These are phyloP conservation scores for Crepidodera aurea DNA, from an alignment of 2,888 invertebrate genomes.

Conservation along the genomic window DNA sequence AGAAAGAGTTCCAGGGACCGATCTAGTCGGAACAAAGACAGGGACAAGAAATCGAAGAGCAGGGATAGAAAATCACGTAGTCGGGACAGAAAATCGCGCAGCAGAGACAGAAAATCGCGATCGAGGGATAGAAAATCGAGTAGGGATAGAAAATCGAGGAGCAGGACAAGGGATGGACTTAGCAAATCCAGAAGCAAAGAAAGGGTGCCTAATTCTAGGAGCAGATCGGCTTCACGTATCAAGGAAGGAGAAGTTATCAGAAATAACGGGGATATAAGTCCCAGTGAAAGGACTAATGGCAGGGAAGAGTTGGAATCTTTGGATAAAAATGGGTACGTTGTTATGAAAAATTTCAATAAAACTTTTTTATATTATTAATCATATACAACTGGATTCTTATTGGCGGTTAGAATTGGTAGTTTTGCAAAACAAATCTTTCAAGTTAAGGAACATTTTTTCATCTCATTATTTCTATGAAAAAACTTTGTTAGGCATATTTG, in stretches of 20 bases:
- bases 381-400: too few species aligned
- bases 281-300: slow-evolving; percentile 49
- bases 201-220: slow-evolving; percentile 34
- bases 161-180: slow-evolving; percentile 46
- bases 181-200: slow-evolving; percentile 45
- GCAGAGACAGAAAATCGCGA: slow-evolving; percentile 47
- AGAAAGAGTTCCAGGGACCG: slow-evolving; percentile 29
- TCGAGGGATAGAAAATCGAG: slow-evolving; percentile 42
- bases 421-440: too few species aligned
- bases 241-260: slow-evolving; percentile 52
- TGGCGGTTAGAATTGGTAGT: too few species aligned
- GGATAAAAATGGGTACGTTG: slow-evolving; percentile 34
- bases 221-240: slow-evolving; percentile 26
- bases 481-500: too few species aligned
- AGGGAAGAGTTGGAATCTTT: slow-evolving; percentile 50
- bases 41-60: slow-evolving; percentile 46
- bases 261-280: slow-evolving; percentile 60
- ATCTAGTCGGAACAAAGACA: slow-evolving; percentile 33
- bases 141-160: slow-evolving; percentile 43
- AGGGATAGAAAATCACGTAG: slow-evolving; percentile 42
- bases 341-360: neutral
- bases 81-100: slow-evolving; percentile 41
- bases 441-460: too few species aligned
- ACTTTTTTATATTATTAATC: slow-evolving; percentile 8
- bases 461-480: too few species aligned